Base-by-base conservation (phyloP, 2,113 vertebrate genomes). In the Dicentrarchus labrax region DNA sequence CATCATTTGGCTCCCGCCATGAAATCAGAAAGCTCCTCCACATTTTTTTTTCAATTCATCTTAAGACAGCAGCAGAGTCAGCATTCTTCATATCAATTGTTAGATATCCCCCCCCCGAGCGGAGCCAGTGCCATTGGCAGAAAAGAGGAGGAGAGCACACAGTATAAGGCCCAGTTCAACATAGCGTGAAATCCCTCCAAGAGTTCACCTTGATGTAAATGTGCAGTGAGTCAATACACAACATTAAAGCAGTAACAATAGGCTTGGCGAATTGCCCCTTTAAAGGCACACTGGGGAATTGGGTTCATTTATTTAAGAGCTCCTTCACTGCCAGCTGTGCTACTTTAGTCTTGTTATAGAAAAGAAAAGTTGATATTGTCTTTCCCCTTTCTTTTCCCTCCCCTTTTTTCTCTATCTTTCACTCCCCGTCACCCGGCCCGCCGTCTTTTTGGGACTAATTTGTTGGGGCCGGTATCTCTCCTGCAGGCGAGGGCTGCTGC, bases 191-290 rank as follows among this genome's bases (percentile, higher is more conserved):
- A 74, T 76, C 66, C 72, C 19, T 76, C 72, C 22, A 19, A 68
- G 82, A 83, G 80, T 89, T 94, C 92, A 91, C 90, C 88, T 94
- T 92, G 87, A 94, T 92, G 84, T 85, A 91, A 94, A 92, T 87
- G 84, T 85, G 84, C 84, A 79, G 60, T 83, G 84, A 93, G 94
- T 94, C 92, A 91, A 94, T 94, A 92, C 38, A 54, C 76, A 68
- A 80, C 80, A 84, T 87, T 89, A 86, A 67, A 86, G 83, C 60
- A 59, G 84, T 16, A 87, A 92, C 85, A 92, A 85, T 73, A 66
- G 85, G 65, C 45, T 36, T 71, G 62, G 81, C 62, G 21, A 75
- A 82, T 64, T 65, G 75, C 66, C 75, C 67, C 74, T 85, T 80
- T 68, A 72, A 86, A 89, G 72, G 54, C 84, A 45, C 73, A 57